These are phyloP conservation scores for Drosophila virilis DNA, from an alignment of 1,140 invertebrate species.

Conservation along the genomic window DNA sequence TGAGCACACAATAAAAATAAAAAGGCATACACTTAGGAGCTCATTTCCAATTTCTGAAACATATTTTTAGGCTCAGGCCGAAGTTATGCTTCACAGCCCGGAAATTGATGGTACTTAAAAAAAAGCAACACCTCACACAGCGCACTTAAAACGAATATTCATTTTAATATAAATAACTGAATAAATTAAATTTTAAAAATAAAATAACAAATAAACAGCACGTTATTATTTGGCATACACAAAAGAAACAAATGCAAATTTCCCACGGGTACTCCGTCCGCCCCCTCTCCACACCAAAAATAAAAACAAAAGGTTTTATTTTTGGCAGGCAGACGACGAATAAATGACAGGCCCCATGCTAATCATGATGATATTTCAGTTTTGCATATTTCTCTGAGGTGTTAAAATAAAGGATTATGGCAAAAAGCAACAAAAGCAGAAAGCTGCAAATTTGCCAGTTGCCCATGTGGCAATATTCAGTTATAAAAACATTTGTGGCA, in stretches of 20 bases:
- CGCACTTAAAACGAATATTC: background rate
- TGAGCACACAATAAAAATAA: background rate
- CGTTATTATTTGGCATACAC: background rate
- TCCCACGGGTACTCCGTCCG: slow-evolving; percentile 4
- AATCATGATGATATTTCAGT: slow-evolving; percentile 46
- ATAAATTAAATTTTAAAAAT: background rate
- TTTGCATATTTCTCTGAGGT: slow-evolving; percentile 68
- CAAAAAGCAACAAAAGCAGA: slow-evolving; percentile 10
- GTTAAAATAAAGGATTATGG: slow-evolving; percentile 73
- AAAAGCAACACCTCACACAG: background rate
- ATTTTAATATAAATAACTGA: background rate
- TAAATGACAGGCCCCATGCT: slow-evolving; percentile 53
- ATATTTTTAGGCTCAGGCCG: slow-evolving; percentile 12
- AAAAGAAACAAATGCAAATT: slow-evolving; percentile 59
- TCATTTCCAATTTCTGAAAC: background rate
- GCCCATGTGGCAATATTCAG: slow-evolving; percentile 10
- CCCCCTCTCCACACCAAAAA: background rate
- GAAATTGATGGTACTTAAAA: background rate
- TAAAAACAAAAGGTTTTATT: slow-evolving; percentile 56
- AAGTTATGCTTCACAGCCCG: slow-evolving; percentile 13
- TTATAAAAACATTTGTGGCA: slow-evolving; percentile 53
- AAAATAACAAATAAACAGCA: background rate
- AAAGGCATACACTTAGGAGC: slow-evolving; percentile 27
- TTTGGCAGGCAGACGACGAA: slow-evolving; percentile 43
- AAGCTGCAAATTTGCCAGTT: slow-evolving; percentile 16